A percentile compares a stretch with the other conserved stretches of the same genome.
Conservation (phyloP, 2,113 vertebrate species). For the Lamprologus speciosus region DNA sequence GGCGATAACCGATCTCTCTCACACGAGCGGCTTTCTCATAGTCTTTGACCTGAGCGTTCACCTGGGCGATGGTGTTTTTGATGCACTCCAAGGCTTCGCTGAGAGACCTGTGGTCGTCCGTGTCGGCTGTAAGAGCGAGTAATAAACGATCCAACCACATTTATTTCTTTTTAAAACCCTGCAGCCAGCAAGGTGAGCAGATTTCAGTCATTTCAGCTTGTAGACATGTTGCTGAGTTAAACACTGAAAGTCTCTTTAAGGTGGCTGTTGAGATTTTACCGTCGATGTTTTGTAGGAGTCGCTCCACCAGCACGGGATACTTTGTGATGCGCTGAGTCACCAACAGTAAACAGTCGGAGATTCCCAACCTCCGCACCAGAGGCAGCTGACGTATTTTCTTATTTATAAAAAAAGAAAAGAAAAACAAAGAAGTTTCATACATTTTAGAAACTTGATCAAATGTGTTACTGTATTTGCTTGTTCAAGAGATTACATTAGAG, state of each 20-base stretch:
- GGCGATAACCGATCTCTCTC: slow-evolving; percentile 72
- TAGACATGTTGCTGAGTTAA: neutral
- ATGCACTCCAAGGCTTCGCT: slow-evolving; percentile 75
- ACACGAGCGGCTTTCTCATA: slow-evolving; percentile 76
- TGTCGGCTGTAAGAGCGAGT: slow-evolving; percentile 66
- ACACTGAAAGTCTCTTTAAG: neutral
- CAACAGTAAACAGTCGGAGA: slow-evolving; percentile 89
- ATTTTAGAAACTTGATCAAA: neutral
- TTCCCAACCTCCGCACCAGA: slow-evolving; percentile 79
- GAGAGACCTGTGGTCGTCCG: slow-evolving; percentile 76
- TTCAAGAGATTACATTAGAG: neutral
- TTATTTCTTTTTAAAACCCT: neutral
- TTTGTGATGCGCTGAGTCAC: slow-evolving; percentile 96
- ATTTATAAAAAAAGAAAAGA: neutral
- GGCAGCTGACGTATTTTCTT: slow-evolving; percentile 85
- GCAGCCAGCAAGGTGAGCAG: neutral
- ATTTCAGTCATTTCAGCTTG: neutral
- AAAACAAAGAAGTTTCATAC: neutral
- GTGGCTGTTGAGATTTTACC: slow-evolving; percentile 59
- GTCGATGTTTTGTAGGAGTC: slow-evolving; percentile 87
- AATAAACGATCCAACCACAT: neutral
- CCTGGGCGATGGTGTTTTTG: slow-evolving; percentile 78
- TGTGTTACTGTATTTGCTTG: neutral
- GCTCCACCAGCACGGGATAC: slow-evolving; percentile 87
- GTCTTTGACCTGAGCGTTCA: slow-evolving; percentile 77